Evolutionary conservation across 2,888 invertebrate genomes (phyloP), one percentile per base, ranked within the genome.

Genomic region (Hypolimnas misippus): DNA sequence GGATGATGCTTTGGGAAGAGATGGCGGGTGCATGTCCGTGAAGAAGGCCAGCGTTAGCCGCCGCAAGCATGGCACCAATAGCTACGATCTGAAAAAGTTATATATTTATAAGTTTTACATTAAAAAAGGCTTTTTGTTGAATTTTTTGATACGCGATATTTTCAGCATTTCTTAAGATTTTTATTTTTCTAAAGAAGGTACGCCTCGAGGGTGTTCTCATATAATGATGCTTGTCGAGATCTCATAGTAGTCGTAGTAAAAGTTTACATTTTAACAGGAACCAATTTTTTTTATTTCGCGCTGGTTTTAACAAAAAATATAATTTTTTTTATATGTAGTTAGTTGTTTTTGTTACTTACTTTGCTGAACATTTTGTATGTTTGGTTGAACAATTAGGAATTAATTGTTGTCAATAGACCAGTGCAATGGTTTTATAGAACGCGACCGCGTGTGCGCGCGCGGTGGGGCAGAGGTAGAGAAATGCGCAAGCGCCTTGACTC

Each of bases 351-450:
- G 21, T 42, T 31, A 83, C 86, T 84, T 65, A 86, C 86, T 85
- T 85, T 85, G 79, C 81, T 84, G 77, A 84, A 84, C 86, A 86
- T 86, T 74, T 80, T 84, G 79, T 71, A 72, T 81, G 77, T 80
- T 73, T 76, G 71, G 78, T 79, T 74, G 74, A 74, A 79, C 77
- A 77, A 80, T 76, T 75, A 69, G 74, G 72, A 75, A 76, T 77
- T 78, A 82, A 86, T 85, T 86, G 79, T 79, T 87, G 79, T 81
- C 78, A 82, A 76, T 73, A 66, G 73, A 70, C 73, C 71, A 69
- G 77, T 72, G 63, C 76, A 82, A 83, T 82, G 83, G 77, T 86
- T 88, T 81, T 87, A 87, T 88, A 86, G 77, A 82, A 77, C 75
- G 65, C 72, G 63, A 63, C 50, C 67, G 60, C 69, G 70, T 65